phyloP scores from a whole-genome alignment of 2,113 vertebrate species.

The Gallinago undulata region DNA sequence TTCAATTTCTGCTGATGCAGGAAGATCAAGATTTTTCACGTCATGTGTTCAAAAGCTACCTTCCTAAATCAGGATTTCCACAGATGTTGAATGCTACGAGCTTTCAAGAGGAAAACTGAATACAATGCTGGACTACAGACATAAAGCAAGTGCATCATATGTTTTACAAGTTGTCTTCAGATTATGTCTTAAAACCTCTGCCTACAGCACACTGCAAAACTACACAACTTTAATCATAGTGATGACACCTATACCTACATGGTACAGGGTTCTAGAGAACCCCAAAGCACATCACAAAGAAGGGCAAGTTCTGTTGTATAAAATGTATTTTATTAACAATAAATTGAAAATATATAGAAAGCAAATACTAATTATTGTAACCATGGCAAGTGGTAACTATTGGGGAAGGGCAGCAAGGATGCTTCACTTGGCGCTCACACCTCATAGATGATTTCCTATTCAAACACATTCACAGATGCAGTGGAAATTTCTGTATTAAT shows the following conservation, averaged over 20 bases:
- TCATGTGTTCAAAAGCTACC: background rate
- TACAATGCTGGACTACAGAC: background rate
- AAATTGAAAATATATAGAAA: background rate
- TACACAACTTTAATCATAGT: background rate
- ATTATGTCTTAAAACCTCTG: background rate
- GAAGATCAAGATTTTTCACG: background rate
- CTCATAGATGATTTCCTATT: background rate
- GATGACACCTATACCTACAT: background rate
- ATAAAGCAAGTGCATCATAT: background rate
- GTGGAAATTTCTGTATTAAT: background rate
- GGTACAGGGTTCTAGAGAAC: background rate
- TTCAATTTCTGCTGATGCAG: background rate
- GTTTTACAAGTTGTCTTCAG: background rate
- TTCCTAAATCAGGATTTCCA: background rate
- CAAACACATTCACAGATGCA: background rate
- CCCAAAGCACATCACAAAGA: background rate
- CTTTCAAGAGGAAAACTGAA: background rate
- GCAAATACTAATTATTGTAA: background rate
- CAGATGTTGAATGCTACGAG: background rate
- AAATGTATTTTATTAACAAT: background rate
- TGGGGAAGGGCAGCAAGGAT: background rate
- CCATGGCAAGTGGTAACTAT: background rate
- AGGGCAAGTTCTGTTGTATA: background rate
- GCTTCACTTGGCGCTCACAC: background rate
- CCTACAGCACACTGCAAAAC: background rate